Evolutionary conservation across 2,113 vertebrate genomes (phyloP), one percentile per base, ranked within the genome.

Genomic region (Nematolebias whitei): DNA sequence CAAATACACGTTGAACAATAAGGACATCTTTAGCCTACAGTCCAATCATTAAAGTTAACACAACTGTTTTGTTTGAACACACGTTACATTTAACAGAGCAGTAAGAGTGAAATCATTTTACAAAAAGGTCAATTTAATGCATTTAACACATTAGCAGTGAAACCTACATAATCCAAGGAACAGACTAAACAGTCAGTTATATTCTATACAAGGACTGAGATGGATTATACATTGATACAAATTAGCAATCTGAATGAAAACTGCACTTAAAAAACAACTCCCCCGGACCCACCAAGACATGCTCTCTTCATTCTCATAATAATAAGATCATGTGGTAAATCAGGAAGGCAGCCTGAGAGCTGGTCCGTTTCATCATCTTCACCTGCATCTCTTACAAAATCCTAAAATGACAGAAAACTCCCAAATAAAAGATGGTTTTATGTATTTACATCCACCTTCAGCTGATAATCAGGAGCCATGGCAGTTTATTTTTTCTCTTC

Each of bases 291-390:
- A n/a, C n/a, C 69, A 61, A 41, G 12, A 67, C 83, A 74, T 41
- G 55, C 66, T 82, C 58, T 82, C 82, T 67, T 90, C 78, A 89
- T 86, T 80, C 82, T 86, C 75, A n/a, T n/a, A n/a, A n/a, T n/a
- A 73, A 71, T 38, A 56, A 47, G 35, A 51, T 47, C 14, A 57
- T 69, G 59, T 44, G 50, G 63, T 15, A 66, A 83, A 79, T 89
- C 83, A 79, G 81, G 83, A 83, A 82, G 72, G 76, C 57, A 48
- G 49, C 47, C 68, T 40, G 41, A 47, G 43, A 68, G 63, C 71
- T 51, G 47, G 63, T 72, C n/a, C n/a, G 43, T 53, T 23, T 59
- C 22, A 26, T 72, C 71, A 63, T 55, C 26, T 20, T 47, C 39
- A 54, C 39, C 20, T n/a, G 60, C 11, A 23, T 67, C 24, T 24